Evolutionary conservation across 1,140 invertebrate species (phyloP).

Genomic region (Pogonomyrmex barbatus): DNA sequence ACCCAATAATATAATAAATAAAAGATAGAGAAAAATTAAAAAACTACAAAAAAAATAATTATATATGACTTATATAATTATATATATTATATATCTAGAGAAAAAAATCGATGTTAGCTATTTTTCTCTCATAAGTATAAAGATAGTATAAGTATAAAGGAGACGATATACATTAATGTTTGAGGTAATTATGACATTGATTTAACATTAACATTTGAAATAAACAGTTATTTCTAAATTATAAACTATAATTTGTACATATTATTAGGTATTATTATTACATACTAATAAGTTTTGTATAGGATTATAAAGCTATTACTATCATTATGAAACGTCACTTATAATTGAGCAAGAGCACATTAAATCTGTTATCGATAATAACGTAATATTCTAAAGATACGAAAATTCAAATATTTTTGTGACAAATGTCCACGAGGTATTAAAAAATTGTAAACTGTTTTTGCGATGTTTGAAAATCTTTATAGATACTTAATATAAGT

Average conservation of each 20-base stretch:
- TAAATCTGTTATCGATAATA: neutral
- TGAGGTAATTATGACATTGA: neutral
- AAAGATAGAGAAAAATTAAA: neutral
- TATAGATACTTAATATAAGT: neutral
- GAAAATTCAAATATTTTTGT: neutral
- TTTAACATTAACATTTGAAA: slow-evolving; percentile 21
- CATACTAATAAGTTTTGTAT: slow-evolving; percentile 23
- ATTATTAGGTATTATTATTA: neutral
- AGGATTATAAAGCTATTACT: slow-evolving; percentile 3
- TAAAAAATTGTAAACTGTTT: neutral
- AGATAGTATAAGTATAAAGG: neutral
- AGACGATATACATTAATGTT: neutral
- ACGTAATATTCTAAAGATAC: neutral
- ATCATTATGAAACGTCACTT: neutral
- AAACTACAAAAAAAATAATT: neutral
- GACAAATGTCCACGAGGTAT: neutral
- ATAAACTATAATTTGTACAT: slow-evolving; percentile 38
- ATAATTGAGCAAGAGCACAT: neutral
- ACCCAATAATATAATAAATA: neutral
- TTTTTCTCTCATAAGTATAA: neutral
- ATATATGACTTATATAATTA: no score
- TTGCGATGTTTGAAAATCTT: neutral
- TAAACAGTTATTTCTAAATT: slow-evolving; percentile 41
- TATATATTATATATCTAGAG: neutral
- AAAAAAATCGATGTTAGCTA: neutral